Evolutionary conservation across 2,888 invertebrate genomes (phyloP).

Genomic region (Tineola bisselliella): DNA sequence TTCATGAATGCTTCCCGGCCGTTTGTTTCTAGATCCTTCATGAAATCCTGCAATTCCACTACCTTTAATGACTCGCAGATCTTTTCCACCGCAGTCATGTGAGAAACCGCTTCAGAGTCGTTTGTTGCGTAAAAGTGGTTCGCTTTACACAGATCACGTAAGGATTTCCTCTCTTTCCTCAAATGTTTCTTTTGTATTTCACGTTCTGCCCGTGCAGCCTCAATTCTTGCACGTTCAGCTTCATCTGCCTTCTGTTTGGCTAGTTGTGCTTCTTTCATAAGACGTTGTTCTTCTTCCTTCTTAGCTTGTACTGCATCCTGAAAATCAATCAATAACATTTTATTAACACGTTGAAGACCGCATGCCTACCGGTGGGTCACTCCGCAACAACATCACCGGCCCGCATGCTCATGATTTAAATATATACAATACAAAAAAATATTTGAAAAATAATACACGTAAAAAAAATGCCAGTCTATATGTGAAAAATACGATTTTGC

Average conservation of each 20-base stretch:
- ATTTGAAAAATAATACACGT: too few species aligned
- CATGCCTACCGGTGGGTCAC: too few species aligned
- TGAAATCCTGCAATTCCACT: slow-evolving; percentile 78
- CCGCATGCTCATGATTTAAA: too few species aligned
- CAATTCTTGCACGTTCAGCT: slow-evolving; percentile 83
- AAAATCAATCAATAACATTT: too few species aligned
- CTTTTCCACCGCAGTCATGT: slow-evolving; percentile 93
- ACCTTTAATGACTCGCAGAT: slow-evolving; percentile 84
- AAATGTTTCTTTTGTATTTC: slow-evolving; percentile 86
- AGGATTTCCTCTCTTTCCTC: slow-evolving; percentile 84
- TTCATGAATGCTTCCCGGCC: slow-evolving; percentile 74
- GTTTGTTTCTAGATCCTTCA: slow-evolving; percentile 72
- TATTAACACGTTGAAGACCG: too few species aligned
- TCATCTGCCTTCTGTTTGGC: slow-evolving; percentile 83
- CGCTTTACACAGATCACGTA: slow-evolving; percentile 82
- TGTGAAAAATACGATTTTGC: too few species aligned
- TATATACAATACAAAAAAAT: too few species aligned
- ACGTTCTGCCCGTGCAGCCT: slow-evolving; percentile 84
- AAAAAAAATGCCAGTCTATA: too few species aligned
- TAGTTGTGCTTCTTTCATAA: slow-evolving; percentile 75
- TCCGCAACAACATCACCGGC: too few species aligned
- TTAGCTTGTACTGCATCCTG: slow-evolving; percentile 82
- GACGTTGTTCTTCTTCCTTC: slow-evolving; percentile 84
- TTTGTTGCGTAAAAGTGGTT: slow-evolving; percentile 80
- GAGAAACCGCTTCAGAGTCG: slow-evolving; percentile 77